phyloP scores from a whole-genome alignment of 2,888 invertebrate species.

The Oscheius myriophilus region DNA sequence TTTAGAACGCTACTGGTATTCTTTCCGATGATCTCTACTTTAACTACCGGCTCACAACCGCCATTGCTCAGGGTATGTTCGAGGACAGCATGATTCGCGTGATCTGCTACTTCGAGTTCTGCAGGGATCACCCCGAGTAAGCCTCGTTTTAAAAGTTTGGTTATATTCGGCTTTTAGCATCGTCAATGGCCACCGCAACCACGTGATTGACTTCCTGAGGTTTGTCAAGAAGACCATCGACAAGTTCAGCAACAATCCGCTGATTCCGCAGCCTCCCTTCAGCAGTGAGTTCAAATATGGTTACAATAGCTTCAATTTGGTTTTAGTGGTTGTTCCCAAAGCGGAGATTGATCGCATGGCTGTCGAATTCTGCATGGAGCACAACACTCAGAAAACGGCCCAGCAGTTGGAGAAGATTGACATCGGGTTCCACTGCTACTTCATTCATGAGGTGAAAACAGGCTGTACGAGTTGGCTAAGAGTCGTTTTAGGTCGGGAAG shows the following conservation, averaged over 20 bases:
- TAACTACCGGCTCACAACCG: too few relatives aligned
- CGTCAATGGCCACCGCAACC: too few relatives aligned
- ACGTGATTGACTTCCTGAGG: too few relatives aligned
- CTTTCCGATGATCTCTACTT: too few relatives aligned
- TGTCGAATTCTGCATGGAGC: background rate
- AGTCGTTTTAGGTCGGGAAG: slow-evolving; percentile 1
- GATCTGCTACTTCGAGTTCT: too few relatives aligned
- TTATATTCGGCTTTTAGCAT: too few relatives aligned
- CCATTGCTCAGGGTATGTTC: too few relatives aligned
- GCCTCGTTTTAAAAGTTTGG: too few relatives aligned
- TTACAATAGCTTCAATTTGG: background rate
- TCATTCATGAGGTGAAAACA: slow-evolving; percentile 9
- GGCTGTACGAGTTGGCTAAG: slow-evolving; percentile 1
- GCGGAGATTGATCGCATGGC: background rate
- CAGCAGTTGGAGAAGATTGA: slow-evolving; percentile 5
- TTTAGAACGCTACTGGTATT: too few relatives aligned
- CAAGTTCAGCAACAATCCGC: background rate
- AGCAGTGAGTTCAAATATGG: background rate
- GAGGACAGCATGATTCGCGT: too few relatives aligned
- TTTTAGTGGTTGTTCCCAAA: slow-evolving; percentile 2
- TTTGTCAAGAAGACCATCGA: too few relatives aligned
- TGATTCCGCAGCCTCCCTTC: background rate
- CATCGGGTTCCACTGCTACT: slow-evolving; percentile 11
- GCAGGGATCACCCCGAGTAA: too few relatives aligned
- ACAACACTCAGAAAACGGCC: slow-evolving; percentile 9